Percentiles rank a stretch among this genome's conserved stretches.
These are phyloP conservation scores for Ageneiosus marmoratus DNA, from an alignment of 2,113 vertebrate genomes.

Conservation along the genomic window DNA sequence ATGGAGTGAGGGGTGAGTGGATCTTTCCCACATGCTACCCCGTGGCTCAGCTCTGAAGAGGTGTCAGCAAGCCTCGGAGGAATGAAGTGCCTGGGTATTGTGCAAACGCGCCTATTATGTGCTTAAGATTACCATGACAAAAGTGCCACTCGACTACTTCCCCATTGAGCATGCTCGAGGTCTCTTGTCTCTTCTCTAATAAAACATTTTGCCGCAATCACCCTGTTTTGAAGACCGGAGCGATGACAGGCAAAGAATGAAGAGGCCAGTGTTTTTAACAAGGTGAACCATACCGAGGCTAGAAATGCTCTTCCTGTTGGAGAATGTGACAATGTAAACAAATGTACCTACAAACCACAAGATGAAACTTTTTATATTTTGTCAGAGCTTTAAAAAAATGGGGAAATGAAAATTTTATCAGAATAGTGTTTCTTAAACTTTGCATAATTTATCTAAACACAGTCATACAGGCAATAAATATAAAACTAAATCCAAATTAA, in stretches of 20 bases:
- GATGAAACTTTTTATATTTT: background rate
- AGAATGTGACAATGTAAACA: constrained; percentile 28
- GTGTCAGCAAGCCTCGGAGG: constrained; percentile 95
- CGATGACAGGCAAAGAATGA: constrained; percentile 43
- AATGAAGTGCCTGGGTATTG: constrained; percentile 98
- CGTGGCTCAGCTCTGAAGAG: constrained; percentile 93
- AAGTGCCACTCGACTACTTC: constrained; percentile 99
- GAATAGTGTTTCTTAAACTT: background rate
- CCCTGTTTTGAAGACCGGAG: constrained; percentile 83
- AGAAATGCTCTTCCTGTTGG: background rate
- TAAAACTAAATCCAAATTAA: background rate
- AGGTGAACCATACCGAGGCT: background rate
- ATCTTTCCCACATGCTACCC: constrained; percentile 99
- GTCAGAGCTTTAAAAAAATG: background rate
- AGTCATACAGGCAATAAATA: background rate
- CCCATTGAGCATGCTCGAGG: constrained; percentile 93
- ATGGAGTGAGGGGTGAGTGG: constrained; percentile 77
- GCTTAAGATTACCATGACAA: constrained; percentile 99
- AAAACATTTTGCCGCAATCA: constrained; percentile 99
- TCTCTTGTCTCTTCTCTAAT: constrained; percentile 92
- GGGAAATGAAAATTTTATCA: too few relatives aligned
- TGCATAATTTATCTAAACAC: background rate
- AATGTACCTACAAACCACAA: constrained; percentile 19
- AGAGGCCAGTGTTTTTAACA: constrained; percentile 44
- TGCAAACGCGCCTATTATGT: constrained; percentile 95